A percentile compares a stretch with the other conserved stretches of the same genome.
These are phyloP conservation scores for Tachina fera DNA, from an alignment of 2,888 invertebrate genomes.

Conservation along the genomic window DNA sequence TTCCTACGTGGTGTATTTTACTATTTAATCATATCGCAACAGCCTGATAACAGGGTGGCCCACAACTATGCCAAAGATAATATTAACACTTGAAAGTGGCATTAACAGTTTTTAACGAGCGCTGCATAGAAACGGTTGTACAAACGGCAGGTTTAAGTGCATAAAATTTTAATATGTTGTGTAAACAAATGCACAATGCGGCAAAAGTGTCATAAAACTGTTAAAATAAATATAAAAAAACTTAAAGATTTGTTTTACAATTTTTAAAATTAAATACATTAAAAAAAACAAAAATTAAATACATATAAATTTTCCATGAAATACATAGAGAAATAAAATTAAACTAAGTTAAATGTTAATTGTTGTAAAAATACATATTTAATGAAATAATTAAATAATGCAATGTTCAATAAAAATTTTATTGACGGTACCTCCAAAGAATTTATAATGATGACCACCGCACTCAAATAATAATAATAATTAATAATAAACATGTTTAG, in stretches of 20 bases:
- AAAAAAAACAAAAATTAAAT: neutral
- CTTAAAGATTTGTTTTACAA: slow-evolving; percentile 3
- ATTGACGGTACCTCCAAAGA: neutral
- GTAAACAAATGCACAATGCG: slow-evolving; percentile 23
- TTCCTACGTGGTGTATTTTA: slow-evolving; percentile 24
- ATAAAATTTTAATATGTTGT: slow-evolving; percentile 18
- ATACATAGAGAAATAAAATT: neutral
- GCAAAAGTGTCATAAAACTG: slow-evolving; percentile 3
- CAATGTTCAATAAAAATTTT: slow-evolving; percentile 4
- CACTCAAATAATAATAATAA: too few relatives aligned
- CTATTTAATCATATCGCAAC: slow-evolving; percentile 35
- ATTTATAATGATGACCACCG: neutral
- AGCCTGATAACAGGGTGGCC: slow-evolving; percentile 55
- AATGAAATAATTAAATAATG: slow-evolving; percentile 28
- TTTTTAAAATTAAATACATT: slow-evolving; percentile 36
- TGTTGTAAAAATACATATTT: slow-evolving; percentile 6
- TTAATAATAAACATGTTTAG: neutral
- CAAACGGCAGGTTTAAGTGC: slow-evolving; percentile 30
- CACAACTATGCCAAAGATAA: slow-evolving; percentile 4
- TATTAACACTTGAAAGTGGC: slow-evolving; percentile 19
- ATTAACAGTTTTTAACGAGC: slow-evolving; percentile 63
- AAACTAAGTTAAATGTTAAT: slow-evolving; percentile 28
- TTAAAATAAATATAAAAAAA: neutral
- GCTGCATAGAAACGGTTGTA: slow-evolving; percentile 68
- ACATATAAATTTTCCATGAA: neutral